Conservation (phyloP, 2,888 invertebrate genomes). For the Ochropleura leucogaster region DNA sequence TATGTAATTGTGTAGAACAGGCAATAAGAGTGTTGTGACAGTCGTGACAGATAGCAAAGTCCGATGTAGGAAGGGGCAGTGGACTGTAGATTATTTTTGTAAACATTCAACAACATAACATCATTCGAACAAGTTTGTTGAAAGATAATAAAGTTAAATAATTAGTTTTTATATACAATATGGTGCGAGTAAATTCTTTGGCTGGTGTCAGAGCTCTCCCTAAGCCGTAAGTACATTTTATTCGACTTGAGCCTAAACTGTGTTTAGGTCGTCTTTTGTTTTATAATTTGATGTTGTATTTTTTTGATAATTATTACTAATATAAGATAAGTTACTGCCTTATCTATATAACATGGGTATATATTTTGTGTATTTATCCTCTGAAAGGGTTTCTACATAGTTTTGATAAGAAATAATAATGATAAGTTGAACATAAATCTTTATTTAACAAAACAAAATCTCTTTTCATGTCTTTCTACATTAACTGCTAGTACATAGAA, state of each 20-base stretch:
- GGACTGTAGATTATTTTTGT: conserved; percentile 18
- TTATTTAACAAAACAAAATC: neutral
- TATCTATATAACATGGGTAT: neutral
- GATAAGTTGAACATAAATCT: neutral
- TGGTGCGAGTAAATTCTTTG: conserved; percentile 47
- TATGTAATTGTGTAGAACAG: neutral
- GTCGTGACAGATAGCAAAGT: conserved; percentile 75
- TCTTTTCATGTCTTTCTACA: neutral
- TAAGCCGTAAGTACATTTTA: conserved; percentile 54
- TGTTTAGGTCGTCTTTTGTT: conserved; percentile 17
- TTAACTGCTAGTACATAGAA: neutral
- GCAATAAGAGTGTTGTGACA: neutral
- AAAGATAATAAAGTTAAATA: neutral
- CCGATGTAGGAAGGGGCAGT: neutral
- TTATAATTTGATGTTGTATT: neutral
- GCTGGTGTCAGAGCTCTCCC: conserved; percentile 51
- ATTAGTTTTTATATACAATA: conserved; percentile 23
- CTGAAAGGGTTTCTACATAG: neutral
- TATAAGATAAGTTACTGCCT: neutral
- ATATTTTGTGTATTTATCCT: neutral
- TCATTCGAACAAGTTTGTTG: neutral
- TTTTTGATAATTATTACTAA: neutral
- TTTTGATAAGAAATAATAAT: neutral
- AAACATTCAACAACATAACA: conserved; percentile 23
- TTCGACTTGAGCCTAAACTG: neutral